A percentile compares a stretch with the other conserved stretches of the same genome.
These are phyloP conservation scores for Scrobipalpa costella DNA, from an alignment of 2,888 invertebrate species.

Conservation along the genomic window DNA sequence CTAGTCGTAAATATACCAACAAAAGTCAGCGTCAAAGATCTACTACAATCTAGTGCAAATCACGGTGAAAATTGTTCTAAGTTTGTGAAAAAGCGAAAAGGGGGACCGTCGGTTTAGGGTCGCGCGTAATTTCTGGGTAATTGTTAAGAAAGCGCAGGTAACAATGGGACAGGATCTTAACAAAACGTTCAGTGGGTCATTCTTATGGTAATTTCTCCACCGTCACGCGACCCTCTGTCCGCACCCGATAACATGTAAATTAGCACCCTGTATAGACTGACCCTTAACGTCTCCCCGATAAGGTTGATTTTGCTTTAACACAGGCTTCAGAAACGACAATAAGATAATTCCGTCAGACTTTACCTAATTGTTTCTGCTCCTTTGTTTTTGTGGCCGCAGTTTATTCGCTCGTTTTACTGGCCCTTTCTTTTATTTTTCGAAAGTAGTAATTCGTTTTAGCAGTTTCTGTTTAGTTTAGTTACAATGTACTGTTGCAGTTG, in stretches of 20 bases:
- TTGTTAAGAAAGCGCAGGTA: conserved; percentile 59
- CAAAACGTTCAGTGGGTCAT: conserved; percentile 72
- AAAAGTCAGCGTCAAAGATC: too few species aligned
- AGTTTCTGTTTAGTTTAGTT: too few species aligned
- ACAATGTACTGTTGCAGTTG: too few species aligned
- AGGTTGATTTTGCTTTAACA: conserved; percentile 56
- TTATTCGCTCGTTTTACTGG: neutral
- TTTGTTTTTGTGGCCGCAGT: conserved; percentile 14
- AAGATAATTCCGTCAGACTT: conserved; percentile 15
- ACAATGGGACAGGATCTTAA: conserved; percentile 65
- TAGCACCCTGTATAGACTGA: conserved; percentile 67
- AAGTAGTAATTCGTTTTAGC: neutral
- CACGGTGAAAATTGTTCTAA: too few species aligned
- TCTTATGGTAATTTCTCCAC: conserved; percentile 73
- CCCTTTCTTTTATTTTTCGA: neutral
- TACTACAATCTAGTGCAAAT: too few species aligned
- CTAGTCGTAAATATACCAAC: too few species aligned
- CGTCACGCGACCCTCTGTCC: conserved; percentile 77
- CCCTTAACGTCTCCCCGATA: conserved; percentile 72
- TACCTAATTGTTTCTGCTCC: conserved; percentile 19
- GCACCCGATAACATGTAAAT: conserved; percentile 79
- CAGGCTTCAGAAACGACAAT: conserved; percentile 18
- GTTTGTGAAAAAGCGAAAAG: too few species aligned
- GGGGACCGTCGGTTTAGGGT: neutral
- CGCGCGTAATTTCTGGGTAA: conserved; percentile 39